Base-by-base conservation (phyloP, 2,113 vertebrate genomes). In the Erinaceus europaeus region DNA sequence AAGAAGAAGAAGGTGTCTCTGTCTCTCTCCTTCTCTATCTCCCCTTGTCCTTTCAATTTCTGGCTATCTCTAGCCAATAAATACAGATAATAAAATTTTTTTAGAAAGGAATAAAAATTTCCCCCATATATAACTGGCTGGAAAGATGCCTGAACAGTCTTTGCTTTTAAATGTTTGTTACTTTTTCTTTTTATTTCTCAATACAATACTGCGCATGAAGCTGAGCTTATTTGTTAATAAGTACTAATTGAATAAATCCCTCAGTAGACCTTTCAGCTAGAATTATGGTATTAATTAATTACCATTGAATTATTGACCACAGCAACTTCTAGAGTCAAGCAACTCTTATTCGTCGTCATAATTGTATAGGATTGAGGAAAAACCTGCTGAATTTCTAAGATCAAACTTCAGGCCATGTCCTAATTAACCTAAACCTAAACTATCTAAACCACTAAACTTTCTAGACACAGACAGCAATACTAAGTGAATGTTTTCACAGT, bases 201-300 rank as follows among this genome's bases (percentile, higher is more conserved):
- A 80, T 62, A 21, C 52, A 68, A 10, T 3, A 71, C 32, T 38
- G 5, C 38, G 50, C 44, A 64, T 1, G 4, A 3, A 74, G 53
- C 29, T 40, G 38, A 85, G 20, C 25, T 34, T 67, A 75, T 93
- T 50, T 79, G 14, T 48, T 88, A 90, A 53, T 50, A 92, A 90
- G 90, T 94, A 85, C 55, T 90, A 71, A 4, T 48, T 88, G 32
- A 88, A 53, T 82, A 34, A 86, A 82, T 79, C 14, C 21, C 20
- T 78, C 88, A 61, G 20, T 36, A 84, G 78, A 61, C 72, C 29
- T 73, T 83, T 62, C 38, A 65, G 21, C 14, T 88, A 67, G 34
- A 84, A 53, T 68, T 83, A n/a, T 46, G 29, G 13, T 68, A 74
- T 74, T 84, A 40, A 65, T 69, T 77, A n/a, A n/a, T n/a, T n/a